Evolutionary conservation across 2,888 invertebrate species (phyloP), one percentile per base, ranked within the genome.

Genomic region (Amiota communis): DNA sequence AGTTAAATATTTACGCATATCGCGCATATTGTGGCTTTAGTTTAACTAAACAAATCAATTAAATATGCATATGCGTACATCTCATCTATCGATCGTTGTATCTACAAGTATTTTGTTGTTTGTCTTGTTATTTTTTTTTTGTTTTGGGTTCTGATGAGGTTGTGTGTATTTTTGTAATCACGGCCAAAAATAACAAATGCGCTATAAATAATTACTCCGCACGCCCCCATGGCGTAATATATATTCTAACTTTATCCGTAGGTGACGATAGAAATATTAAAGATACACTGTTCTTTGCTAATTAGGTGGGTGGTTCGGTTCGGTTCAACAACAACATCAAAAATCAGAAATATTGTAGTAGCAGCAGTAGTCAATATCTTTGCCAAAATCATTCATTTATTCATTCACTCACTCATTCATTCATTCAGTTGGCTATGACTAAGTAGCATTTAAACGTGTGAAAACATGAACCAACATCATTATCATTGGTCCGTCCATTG

Each of bases 11-110:
- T 82, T 84, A 84, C 77, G 63, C 47, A 15, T 47, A 36, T 69
- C 36, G 36, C 36, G 36, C 36, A 36, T 6, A 36, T 61, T 75
- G 72, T 72, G 70, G 73, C 72, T 76, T 67, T 75, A 77, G 76
- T 76, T 80, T 17, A 81, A 79, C 78, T 83, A 86, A 84, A 84
- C 84, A 84, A 84, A 83, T 83, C 81, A 86, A 80, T 84, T 83
- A 81, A 84, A 80, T 85, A 80, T 77, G 73, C 78, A 73, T 68
- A 75, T 57, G 78, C 70, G 75, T 74, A 75, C 73, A 75, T 36
- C 36, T 36, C 36, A 36, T 36, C 36, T 36, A 36, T 36, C 36
- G 36, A 6, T 36, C 8, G 36, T 4, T 36, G 36, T 36, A 36
- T 36, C 36, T 36, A 36, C 36, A 36, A 36, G 36, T 36, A 36